Conservation (phyloP, 2,888 invertebrate species). For the Sarcophaga carnaria region DNA sequence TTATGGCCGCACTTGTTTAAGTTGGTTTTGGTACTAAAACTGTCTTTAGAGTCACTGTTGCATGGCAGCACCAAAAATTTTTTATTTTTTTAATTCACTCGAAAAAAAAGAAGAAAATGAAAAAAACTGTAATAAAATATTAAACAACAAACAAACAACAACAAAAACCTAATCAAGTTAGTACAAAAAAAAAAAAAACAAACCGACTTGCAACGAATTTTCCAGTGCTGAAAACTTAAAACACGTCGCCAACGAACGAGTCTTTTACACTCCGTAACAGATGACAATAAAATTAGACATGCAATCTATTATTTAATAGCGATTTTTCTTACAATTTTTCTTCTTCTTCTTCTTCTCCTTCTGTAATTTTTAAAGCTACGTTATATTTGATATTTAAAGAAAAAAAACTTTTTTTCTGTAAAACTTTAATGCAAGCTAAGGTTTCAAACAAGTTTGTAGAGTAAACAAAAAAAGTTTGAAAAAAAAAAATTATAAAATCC, state of each 20-base stretch:
- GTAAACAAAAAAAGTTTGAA: no score
- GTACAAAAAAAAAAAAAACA: slow-evolving; percentile 17
- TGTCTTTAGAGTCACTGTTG: slow-evolving; percentile 58
- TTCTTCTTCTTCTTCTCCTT: background rate
- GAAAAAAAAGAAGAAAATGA: background rate
- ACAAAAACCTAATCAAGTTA: background rate
- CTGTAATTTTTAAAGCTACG: no score
- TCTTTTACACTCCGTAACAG: slow-evolving; percentile 49
- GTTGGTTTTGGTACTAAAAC: slow-evolving; percentile 64
- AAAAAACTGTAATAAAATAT: slow-evolving; percentile 21
- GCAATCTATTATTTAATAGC: slow-evolving; percentile 4
- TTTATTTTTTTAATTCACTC: background rate
- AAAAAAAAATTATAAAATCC: no score
- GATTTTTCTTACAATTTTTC: background rate
- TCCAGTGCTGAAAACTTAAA: background rate
- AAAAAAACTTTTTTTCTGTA: no score
- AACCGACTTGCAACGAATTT: background rate
- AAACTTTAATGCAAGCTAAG: no score
- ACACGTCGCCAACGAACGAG: background rate
- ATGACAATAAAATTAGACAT: slow-evolving; percentile 61
- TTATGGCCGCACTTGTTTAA: slow-evolving; percentile 67
- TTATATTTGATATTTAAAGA: no score
- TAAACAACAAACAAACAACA: slow-evolving; percentile 3
- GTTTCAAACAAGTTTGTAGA: no score
- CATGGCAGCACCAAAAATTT: slow-evolving; percentile 59